phyloP scores from a whole-genome alignment of 2,113 vertebrate species.

The Tetrao urogallus region DNA sequence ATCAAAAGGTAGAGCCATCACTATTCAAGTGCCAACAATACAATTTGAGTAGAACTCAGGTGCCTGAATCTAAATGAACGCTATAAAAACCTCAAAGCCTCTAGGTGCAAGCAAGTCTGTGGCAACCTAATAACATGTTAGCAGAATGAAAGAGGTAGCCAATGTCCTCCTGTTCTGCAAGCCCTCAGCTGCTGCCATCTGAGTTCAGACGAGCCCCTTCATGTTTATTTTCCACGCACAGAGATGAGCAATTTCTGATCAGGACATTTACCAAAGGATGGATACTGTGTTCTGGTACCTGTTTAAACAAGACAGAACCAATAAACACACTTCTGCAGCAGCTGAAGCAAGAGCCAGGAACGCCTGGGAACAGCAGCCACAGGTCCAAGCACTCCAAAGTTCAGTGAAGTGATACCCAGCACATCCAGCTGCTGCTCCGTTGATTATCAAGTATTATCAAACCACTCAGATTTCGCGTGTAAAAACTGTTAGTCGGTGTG shows the following conservation, averaged over 20 bases:
- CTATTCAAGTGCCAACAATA: accelerated
- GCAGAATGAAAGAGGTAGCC: neutral
- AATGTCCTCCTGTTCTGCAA: neutral
- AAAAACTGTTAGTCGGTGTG: neutral
- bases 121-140: neutral
- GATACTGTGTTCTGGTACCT: neutral
- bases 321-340: neutral
- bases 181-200: neutral
- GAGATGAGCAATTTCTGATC: neutral
- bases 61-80: neutral
- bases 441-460: neutral
- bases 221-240: neutral
- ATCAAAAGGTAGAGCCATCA: neutral
- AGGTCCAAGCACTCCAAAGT: neutral
- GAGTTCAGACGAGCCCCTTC: neutral
- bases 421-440: neutral
- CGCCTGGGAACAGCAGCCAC: neutral
- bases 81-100: neutral
- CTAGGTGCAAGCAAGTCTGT: neutral
- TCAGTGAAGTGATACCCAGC: neutral
- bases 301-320: neutral
- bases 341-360: neutral
- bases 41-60: neutral
- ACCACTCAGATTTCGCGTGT: accelerated
- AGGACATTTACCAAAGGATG: neutral